Conservation (phyloP, 2,797 vertebrate species). For the Vespertilio murinus region DNA sequence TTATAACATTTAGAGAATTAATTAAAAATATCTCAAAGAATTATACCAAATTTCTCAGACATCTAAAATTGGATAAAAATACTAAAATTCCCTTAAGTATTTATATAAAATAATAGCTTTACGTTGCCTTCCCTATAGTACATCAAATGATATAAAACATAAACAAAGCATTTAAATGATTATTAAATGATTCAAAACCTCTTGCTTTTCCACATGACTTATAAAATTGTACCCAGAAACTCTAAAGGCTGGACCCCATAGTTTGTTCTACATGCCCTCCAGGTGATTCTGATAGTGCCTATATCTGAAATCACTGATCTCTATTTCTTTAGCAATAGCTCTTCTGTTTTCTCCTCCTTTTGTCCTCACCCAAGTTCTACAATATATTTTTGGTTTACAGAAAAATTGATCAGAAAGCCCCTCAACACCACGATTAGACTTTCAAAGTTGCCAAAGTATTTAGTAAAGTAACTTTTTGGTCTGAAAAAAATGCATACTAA, state of each 20-base stretch:
- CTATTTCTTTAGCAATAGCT: background rate
- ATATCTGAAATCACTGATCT: background rate
- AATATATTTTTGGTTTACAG: background rate
- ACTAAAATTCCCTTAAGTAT: background rate
- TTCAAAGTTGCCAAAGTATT: background rate
- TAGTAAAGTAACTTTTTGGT: background rate
- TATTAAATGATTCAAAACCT: background rate
- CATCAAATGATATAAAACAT: background rate
- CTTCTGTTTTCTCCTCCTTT: background rate
- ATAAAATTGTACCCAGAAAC: background rate
- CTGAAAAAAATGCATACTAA: background rate
- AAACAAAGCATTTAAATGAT: background rate
- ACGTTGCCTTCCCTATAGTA: background rate
- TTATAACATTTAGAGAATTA: background rate
- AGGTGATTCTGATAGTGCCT: background rate
- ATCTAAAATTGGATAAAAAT: background rate
- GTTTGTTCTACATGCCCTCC: no score
- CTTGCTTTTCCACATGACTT: background rate
- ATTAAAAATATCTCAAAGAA: background rate
- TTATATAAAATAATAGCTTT: conserved; percentile 11
- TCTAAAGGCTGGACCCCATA: background rate
- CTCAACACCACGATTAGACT: background rate
- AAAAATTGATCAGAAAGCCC: background rate
- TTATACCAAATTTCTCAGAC: background rate
- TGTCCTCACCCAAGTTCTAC: background rate